These are phyloP conservation scores for Loris lydekkerianus DNA, from an alignment of 2,797 vertebrate genomes.

Conservation along the genomic window DNA sequence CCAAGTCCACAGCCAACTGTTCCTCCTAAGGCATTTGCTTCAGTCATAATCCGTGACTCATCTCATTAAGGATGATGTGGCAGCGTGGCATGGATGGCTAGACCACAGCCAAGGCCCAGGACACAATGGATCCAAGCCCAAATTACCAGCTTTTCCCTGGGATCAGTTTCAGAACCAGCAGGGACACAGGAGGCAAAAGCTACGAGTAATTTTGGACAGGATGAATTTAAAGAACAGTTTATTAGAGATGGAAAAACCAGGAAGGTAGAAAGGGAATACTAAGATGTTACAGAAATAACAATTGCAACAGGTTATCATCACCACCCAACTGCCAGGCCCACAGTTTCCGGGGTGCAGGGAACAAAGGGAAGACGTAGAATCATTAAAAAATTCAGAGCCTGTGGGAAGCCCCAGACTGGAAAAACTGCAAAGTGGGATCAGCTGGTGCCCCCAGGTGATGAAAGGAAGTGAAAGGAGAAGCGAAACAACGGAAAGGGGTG, in stretches of 20 bases:
- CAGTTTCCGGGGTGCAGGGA: not conserved
- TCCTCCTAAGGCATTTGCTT: not conserved
- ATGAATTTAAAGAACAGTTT: not conserved
- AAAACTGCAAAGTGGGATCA: not conserved
- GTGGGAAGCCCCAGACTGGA: not conserved
- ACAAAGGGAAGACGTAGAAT: not conserved
- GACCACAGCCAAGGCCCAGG: not conserved
- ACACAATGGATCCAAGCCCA: not conserved
- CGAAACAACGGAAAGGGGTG: not conserved
- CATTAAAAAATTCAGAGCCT: not conserved
- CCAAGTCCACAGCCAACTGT: not conserved
- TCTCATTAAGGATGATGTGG: not conserved
- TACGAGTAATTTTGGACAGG: not conserved
- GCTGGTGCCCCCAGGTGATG: not conserved
- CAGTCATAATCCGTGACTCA: not conserved
- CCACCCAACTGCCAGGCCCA: too few relatives aligned
- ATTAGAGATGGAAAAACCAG: not conserved
- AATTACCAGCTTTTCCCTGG: not conserved
- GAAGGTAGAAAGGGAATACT: not conserved
- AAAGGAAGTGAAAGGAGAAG: not conserved
- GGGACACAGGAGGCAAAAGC: not conserved
- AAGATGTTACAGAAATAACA: not conserved
- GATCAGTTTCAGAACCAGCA: not conserved
- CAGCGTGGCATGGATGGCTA: rapidly evolving
- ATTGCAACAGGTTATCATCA: not conserved